Evolutionary conservation across 2,888 invertebrate genomes (phyloP).

Genomic region (Diogma glabrata): DNA sequence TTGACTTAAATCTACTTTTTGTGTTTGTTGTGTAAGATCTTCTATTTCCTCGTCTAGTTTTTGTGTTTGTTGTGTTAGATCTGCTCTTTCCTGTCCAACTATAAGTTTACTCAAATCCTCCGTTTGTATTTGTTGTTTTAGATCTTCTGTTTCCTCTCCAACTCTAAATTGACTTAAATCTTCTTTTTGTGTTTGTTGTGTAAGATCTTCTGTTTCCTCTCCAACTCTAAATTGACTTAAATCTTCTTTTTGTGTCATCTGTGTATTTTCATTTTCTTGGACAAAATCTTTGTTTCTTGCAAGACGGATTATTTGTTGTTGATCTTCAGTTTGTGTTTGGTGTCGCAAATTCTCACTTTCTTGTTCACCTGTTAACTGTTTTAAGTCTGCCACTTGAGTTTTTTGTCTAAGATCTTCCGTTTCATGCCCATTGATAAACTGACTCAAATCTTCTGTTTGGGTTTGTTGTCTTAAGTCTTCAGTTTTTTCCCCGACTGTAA

Average conservation of each 20-base stretch:
- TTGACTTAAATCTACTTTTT: no score
- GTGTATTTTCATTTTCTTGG: not conserved
- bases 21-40: not conserved
- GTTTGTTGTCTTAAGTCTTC: no score
- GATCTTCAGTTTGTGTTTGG: not conserved
- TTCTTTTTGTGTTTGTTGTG: not conserved
- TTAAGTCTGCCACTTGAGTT: not conserved
- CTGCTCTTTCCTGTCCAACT: not conserved
- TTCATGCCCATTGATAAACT: fast-evolving
- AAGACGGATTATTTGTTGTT: no score
- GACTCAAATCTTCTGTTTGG: no score
- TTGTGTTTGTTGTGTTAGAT: not conserved
- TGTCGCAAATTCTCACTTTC: no score
- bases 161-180: not conserved
- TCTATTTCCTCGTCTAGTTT: not conserved
- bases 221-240: no score
- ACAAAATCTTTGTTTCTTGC: no score
- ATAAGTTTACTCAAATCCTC: no score
- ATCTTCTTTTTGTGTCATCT: not conserved
- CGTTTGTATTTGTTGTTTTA: no score
- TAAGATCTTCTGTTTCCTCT: constrained; percentile 7
- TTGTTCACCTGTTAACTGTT: no score
- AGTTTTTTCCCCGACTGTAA: not conserved
- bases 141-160: not conserved
- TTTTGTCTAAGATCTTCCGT: not conserved